phyloP scores from a whole-genome alignment of 2,113 vertebrate genomes.

The Ictidomys tridecemlineatus region DNA sequence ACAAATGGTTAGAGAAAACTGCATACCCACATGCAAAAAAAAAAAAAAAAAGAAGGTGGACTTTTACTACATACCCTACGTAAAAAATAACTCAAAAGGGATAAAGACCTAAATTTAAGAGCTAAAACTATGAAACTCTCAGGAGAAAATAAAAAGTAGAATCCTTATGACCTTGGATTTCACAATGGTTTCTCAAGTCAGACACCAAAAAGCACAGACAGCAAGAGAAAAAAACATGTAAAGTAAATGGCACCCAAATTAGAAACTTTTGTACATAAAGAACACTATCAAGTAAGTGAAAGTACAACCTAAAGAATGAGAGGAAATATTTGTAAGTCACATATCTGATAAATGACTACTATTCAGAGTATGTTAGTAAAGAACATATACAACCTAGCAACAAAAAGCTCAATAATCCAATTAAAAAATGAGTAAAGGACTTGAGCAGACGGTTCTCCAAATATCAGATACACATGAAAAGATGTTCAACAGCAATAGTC shows the following conservation, averaged over 20 bases:
- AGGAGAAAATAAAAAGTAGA: neutral
- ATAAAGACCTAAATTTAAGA: neutral
- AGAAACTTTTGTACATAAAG: neutral
- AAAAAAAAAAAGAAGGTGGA: neutral
- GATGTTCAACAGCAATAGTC: neutral
- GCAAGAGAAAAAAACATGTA: neutral
- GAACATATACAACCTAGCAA: neutral
- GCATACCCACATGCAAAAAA: neutral
- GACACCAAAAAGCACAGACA: no score
- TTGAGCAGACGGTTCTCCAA: neutral
- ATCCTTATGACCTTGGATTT: neutral
- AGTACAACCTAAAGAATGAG: neutral
- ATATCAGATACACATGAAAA: neutral
- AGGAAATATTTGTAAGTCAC: neutral
- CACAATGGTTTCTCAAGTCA: neutral
- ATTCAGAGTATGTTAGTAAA: neutral
- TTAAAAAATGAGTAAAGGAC: neutral
- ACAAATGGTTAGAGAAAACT: neutral
- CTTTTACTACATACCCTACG: neutral
- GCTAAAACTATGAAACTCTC: neutral
- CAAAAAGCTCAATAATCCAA: neutral
- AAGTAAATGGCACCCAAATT: neutral
- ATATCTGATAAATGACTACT: neutral
- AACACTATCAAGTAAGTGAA: neutral
- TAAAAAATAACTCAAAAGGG: neutral